phyloP scores from a whole-genome alignment of 2,797 vertebrate species.

The Urocyon cinereoargenteus region DNA sequence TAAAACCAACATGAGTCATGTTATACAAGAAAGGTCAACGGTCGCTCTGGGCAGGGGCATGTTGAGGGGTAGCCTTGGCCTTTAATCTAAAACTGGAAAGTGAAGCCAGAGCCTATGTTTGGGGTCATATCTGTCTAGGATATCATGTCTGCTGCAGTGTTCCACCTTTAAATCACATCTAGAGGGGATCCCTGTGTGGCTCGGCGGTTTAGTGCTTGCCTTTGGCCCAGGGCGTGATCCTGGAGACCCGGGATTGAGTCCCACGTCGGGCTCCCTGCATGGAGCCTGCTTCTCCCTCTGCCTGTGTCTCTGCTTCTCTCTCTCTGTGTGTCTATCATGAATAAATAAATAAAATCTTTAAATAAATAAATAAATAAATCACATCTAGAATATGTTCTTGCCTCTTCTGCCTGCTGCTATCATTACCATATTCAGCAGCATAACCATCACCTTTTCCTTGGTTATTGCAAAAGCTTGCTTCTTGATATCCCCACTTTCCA shows the following conservation, averaged over 20 bases:
- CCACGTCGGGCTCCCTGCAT: no score
- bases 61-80: not conserved
- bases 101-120: not conserved
- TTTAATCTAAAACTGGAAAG: slow-evolving; percentile 26
- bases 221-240: no score
- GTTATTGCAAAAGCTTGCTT: not conserved
- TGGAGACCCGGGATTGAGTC: no score
- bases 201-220: no score
- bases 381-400: not conserved
- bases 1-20: slow-evolving; percentile 69
- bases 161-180: not conserved
- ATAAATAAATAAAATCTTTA: no score
- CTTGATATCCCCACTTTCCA: not conserved
- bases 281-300: no score
- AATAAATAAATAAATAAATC: no score
- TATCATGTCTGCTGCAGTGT: not conserved
- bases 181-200: no score
- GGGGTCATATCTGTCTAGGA: not conserved
- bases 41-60: slow-evolving; percentile 1
- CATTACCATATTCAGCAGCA: not conserved
- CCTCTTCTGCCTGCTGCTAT: not conserved
- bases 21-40: not conserved
- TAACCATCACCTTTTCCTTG: fast-evolving
- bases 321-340: no score
- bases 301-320: no score